These are phyloP conservation scores for Lycodopsis pacificus DNA, from an alignment of 2,797 vertebrate genomes.

Conservation along the genomic window DNA sequence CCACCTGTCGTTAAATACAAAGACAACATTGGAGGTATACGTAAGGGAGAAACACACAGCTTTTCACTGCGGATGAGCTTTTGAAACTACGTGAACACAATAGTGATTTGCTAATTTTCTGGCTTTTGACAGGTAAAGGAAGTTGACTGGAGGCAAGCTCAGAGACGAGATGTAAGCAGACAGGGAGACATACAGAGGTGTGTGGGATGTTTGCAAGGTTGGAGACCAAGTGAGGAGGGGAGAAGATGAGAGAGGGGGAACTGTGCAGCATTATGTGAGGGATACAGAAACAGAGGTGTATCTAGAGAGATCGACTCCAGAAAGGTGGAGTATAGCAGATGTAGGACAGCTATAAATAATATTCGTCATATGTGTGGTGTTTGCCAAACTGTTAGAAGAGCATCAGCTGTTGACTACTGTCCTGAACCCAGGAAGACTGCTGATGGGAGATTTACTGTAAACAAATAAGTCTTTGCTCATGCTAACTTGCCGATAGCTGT, in stretches of 20 bases:
- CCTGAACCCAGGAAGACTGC: neutral
- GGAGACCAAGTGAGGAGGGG: conserved; percentile 19
- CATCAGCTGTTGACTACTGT: neutral
- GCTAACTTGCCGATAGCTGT: neutral
- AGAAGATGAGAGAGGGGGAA: conserved; percentile 9
- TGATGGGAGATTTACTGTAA: conserved; percentile 2
- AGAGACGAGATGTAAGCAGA: conserved; percentile 34
- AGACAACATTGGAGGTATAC: neutral
- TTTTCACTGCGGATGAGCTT: conserved; percentile 5
- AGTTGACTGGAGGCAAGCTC: conserved; percentile 34
- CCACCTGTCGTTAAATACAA: conserved; percentile 10
- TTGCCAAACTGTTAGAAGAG: neutral
- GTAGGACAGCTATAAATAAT: neutral
- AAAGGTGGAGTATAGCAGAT: conserved; percentile 8
- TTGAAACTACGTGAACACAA: conserved; percentile 16
- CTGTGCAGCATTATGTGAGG: conserved; percentile 4
- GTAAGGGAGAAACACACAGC: neutral
- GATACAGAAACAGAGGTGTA: conserved; percentile 1
- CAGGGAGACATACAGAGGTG: conserved; percentile 10
- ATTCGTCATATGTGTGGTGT: neutral
- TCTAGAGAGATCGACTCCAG: neutral
- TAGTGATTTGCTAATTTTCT: conserved; percentile 25
- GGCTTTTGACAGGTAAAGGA: conserved; percentile 35
- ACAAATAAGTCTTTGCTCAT: neutral
- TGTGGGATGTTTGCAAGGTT: conserved; percentile 24